Evolutionary conservation across 2,113 vertebrate genomes (phyloP), one percentile per base, ranked within the genome.

Genomic region (Cebus imitator): DNA sequence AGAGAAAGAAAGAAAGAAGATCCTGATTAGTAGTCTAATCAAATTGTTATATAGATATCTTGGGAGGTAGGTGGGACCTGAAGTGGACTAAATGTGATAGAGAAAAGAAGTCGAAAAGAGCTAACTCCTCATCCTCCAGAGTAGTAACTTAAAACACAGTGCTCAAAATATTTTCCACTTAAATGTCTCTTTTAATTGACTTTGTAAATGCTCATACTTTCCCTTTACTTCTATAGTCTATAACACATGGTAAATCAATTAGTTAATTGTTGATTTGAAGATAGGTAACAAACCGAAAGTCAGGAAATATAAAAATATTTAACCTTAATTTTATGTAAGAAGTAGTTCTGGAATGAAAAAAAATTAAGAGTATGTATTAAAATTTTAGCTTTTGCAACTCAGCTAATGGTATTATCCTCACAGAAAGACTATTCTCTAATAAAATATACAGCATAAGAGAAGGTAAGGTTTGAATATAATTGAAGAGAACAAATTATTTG

Each of bases 301-400:
- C 10, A 81, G 37, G 12, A 58, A 94, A 66, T 35, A 66, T 78
- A 21, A 91, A 93, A 72, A 86, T 35, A 16, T 86, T 95, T 93
- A 3, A 57, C 20, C 37, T 82, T 21, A 61, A 57, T 66, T 92
- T 90, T 68, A 86, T 68, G 5, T 95, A 78, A 79, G 96, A 90
- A 88, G 23, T 55, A 79, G 43, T 80, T 68, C 72, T 52, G n/a
- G 3, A 93, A 13, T 82, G 50, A 91, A 79, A 72, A 66, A 87
- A 25, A n/a, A 48, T 96, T 84, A 37, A 94, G 92, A 57, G 3
- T 92, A 40, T 12, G 45, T 66, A 45, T 93, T 89, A 96, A 96
- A 85, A 73, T 73, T 78, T 45, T 66, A 78, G 6, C 2, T 84
- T 90, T 94, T 87, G 8, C 40, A 95, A 57, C 32, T 87, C 80